A percentile compares a stretch with the other conserved stretches of the same genome.
phyloP scores from a whole-genome alignment of 2,113 vertebrate species.

The Vicugna pacos region DNA sequence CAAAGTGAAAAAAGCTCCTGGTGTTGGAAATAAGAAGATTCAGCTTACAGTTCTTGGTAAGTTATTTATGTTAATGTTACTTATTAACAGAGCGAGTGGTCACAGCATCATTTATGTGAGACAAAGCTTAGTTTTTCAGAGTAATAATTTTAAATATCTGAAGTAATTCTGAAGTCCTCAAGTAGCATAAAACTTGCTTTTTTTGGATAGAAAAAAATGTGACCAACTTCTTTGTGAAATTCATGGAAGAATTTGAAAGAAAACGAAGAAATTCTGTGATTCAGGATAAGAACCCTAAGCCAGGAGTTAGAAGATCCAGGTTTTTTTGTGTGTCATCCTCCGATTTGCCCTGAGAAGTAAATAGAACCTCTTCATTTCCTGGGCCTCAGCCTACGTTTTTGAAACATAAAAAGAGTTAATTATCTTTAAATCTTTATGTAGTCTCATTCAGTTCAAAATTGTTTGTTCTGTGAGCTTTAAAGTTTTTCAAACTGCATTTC shows the following conservation, averaged over 20 bases:
- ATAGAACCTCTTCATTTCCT: neutral
- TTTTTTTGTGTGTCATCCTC: neutral
- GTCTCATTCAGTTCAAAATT: constrained; percentile 6
- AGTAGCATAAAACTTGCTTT: neutral
- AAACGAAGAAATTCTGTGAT: neutral
- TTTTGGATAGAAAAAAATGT: neutral
- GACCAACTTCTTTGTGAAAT: neutral
- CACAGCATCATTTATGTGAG: neutral
- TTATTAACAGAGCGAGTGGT: neutral
- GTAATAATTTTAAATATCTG: constrained; percentile 17
- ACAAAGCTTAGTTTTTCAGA: neutral
- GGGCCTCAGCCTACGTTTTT: neutral
- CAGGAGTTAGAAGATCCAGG: neutral
- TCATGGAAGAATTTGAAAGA: neutral
- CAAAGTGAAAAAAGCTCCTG: constrained; percentile 97
- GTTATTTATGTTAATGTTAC: constrained; percentile 49
- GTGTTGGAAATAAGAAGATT: constrained; percentile 91
- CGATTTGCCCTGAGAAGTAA: neutral
- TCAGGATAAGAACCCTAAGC: neutral
- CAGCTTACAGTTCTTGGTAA: constrained; percentile 95
- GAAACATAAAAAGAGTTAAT: neutral
- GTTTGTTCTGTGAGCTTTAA: neutral
- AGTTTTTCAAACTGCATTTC: neutral
- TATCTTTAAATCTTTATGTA: neutral
- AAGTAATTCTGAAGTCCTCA: neutral